Conservation (phyloP, 2,888 invertebrate species). For the Marasmarcha lunaedactyla region DNA sequence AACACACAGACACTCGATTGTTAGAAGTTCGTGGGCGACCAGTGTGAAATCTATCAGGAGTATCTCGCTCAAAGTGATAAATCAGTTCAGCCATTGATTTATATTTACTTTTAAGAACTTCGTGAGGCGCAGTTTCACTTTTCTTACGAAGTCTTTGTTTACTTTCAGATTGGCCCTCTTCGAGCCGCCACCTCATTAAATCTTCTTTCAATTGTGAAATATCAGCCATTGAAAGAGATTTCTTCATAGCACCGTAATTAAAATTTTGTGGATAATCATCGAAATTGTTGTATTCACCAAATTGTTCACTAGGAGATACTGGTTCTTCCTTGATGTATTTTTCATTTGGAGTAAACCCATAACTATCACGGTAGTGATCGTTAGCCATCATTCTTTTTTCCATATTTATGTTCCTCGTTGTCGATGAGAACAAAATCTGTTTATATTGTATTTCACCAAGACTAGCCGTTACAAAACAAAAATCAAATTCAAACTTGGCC, state of each 20-base stretch:
- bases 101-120: constrained; percentile 51
- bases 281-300: constrained; percentile 35
- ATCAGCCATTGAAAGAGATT: constrained; percentile 54
- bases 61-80: constrained; percentile 66
- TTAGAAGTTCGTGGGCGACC: constrained; percentile 22
- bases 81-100: constrained; percentile 73
- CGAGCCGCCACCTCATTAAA: constrained; percentile 21
- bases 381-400: too few species aligned
- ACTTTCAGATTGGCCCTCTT: constrained; percentile 19
- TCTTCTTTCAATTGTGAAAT: constrained; percentile 34
- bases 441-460: too few species aligned
- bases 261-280: constrained; percentile 34
- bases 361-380: too few species aligned
- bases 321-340: constrained; percentile 47
- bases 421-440: too few species aligned
- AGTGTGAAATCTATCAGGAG: constrained; percentile 69
- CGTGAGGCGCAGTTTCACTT: constrained; percentile 25
- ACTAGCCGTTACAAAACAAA: too few species aligned
- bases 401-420: too few species aligned
- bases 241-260: constrained; percentile 33
- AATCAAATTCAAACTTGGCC: too few species aligned
- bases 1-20: not conserved
- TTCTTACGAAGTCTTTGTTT: constrained; percentile 26
- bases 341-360: constrained; percentile 28
- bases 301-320: constrained; percentile 40